Conservation (phyloP, 2,888 invertebrate genomes). For the Mythimna ferrago region DNA sequence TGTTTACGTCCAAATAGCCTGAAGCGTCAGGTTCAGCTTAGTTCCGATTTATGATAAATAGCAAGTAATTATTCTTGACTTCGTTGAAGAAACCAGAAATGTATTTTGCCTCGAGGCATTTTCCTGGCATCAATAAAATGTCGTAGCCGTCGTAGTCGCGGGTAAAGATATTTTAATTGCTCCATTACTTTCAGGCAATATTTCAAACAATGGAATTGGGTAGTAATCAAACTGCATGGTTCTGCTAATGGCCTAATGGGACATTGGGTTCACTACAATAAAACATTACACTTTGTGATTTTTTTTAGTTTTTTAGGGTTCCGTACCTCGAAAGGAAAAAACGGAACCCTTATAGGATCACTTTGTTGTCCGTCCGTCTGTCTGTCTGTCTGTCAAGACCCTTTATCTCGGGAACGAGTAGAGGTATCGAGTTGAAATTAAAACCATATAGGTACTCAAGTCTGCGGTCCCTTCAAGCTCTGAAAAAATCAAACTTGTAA, state of each 20-base stretch:
- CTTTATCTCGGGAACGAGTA: too few relatives aligned
- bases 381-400: too few relatives aligned
- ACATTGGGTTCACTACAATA: constrained; percentile 1
- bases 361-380: too few relatives aligned
- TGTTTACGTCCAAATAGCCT: constrained; percentile 21
- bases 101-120: constrained; percentile 24
- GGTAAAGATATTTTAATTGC: constrained; percentile 48
- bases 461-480: too few relatives aligned
- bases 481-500: too few relatives aligned
- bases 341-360: too few relatives aligned
- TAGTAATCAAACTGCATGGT: constrained; percentile 36
- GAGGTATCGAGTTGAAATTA: too few relatives aligned
- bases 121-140: constrained; percentile 39
- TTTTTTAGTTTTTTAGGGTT: constrained; percentile 1
- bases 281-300: neutral
- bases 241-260: constrained; percentile 19
- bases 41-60: constrained; percentile 48
- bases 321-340: too few relatives aligned
- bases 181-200: constrained; percentile 37
- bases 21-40: constrained; percentile 26
- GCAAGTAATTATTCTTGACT: constrained; percentile 36
- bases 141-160: constrained; percentile 15
- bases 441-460: too few relatives aligned
- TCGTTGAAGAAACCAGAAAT: constrained; percentile 45
- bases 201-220: constrained; percentile 38